Evolutionary conservation across 2,797 vertebrate genomes (phyloP), one percentile per base, ranked within the genome.

Genomic region (Rousettus madagascariensis): DNA sequence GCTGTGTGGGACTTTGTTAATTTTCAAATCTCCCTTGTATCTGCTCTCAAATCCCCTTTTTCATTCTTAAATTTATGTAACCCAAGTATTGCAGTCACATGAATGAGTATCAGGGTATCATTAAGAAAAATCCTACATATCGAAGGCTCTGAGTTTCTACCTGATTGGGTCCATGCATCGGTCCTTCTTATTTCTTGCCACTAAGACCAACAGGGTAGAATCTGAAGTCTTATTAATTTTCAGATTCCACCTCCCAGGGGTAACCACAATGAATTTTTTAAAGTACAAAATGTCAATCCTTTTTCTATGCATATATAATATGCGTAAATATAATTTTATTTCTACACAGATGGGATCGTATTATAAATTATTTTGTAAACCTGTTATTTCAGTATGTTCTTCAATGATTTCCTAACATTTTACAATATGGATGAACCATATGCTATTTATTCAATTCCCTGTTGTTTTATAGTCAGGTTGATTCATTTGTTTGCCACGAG

Each of bases 401-500:
- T 93, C 61, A 86, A 72, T 86, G 89, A 33, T 63, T 86, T 61
- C 38, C 26, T 72, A 90, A 77, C 78, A 75, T 38, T 68, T 51
- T n/a, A 51, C 51, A 72, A 24, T 69, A 85, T 68, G 75, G 79
- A 28, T 6, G 12, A 84, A 8, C 84, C 95, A 88, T 69, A 78
- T 95, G 95, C 72, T 92, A 33, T 95, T 88, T 91, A 88, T 61
- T 86, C 8, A 51, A 36, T 82, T 84, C 17, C 26, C 53, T 41
- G 43, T 93, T 86, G 77, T 95, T 95, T 95, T 41, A 80, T 79
- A 68, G 75, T 59, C 75, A 95, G 33, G 49, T 77, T 11, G 36
- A 84, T 91, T 66, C 74, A 91, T 86, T 97, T 83, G 33, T 87
- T 93, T 96, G 79, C 24, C 72, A 6, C 77, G 84, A 96, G 72